Evolutionary conservation across 2,888 invertebrate species (phyloP).

Genomic region (Biston betularia): DNA sequence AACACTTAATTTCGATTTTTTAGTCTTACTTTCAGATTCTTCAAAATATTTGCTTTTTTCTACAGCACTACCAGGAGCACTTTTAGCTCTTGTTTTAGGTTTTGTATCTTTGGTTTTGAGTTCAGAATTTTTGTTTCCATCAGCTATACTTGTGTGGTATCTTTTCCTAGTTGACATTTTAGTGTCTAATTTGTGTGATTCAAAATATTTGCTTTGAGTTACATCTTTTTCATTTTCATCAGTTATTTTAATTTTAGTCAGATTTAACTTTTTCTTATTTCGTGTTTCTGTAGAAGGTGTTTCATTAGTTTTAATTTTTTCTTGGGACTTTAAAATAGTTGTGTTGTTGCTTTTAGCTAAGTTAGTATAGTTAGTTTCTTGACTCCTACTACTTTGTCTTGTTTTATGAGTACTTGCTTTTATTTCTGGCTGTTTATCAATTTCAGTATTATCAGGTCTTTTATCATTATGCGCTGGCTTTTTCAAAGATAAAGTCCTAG

Average conservation of each 20-base stretch:
- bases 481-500: slow-evolving; percentile 31
- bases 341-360: slow-evolving; percentile 19
- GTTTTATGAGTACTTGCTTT: slow-evolving; percentile 37
- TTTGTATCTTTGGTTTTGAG: slow-evolving; percentile 22
- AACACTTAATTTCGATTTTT: slow-evolving; percentile 48
- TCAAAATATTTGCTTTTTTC: slow-evolving; percentile 75
- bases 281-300: slow-evolving; percentile 11
- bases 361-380: background rate
- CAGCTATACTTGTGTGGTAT: slow-evolving; percentile 47
- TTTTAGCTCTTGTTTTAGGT: slow-evolving; percentile 61
- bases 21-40: slow-evolving; percentile 42
- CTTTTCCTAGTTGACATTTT: slow-evolving; percentile 50
- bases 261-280: slow-evolving; percentile 35
- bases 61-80: slow-evolving; percentile 58
- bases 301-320: slow-evolving; percentile 18
- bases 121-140: slow-evolving; percentile 22
- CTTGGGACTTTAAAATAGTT: slow-evolving; percentile 10
- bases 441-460: slow-evolving; percentile 8
- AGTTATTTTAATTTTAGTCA: slow-evolving; percentile 62
- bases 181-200: slow-evolving; percentile 39
- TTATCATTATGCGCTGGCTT: slow-evolving; percentile 7
- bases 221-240: slow-evolving; percentile 52
- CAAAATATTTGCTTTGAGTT: slow-evolving; percentile 68
- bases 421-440: slow-evolving; percentile 16
- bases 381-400: slow-evolving; percentile 32